A percentile compares a stretch with the other conserved stretches of the same genome.
phyloP scores from a whole-genome alignment of 2,797 vertebrate species.

The Danio kyathit region DNA sequence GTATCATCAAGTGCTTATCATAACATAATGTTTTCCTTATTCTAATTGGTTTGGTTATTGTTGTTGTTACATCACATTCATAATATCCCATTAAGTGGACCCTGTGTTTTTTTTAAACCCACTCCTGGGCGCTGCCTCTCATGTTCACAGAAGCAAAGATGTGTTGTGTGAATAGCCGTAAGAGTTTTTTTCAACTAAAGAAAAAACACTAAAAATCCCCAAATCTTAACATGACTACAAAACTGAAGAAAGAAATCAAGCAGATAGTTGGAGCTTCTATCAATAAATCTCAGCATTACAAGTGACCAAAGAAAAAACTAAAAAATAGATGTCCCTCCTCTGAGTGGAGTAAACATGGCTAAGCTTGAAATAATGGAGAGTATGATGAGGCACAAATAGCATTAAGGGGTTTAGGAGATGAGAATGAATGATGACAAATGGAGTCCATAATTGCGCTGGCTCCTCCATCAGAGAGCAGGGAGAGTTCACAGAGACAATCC shows the following conservation, averaged over 20 bases:
- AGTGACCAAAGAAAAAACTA: slow-evolving; percentile 52
- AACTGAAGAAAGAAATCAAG: background rate
- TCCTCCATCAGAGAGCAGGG: slow-evolving; percentile 50
- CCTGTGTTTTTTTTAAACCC: too few relatives aligned
- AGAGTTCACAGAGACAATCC: slow-evolving; percentile 51
- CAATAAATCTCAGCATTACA: slow-evolving; percentile 15
- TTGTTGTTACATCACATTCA: too few relatives aligned
- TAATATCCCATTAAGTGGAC: too few relatives aligned
- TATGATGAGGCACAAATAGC: slow-evolving; percentile 58
- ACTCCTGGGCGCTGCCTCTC: too few relatives aligned
- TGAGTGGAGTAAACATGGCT: slow-evolving; percentile 49
- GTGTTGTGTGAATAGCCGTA: too few relatives aligned
- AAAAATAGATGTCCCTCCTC: slow-evolving; percentile 24
- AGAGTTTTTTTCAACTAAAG: too few relatives aligned
- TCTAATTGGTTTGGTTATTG: too few relatives aligned
- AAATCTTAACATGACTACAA: background rate
- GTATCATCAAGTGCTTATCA: too few relatives aligned
- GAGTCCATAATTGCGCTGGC: slow-evolving; percentile 49
- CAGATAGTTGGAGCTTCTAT: background rate
- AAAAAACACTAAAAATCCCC: too few relatives aligned
- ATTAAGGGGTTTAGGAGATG: slow-evolving; percentile 57
- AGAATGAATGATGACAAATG: slow-evolving; percentile 58
- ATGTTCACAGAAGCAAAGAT: too few relatives aligned
- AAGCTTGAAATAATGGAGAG: slow-evolving; percentile 56
- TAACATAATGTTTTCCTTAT: too few relatives aligned